These are phyloP conservation scores for Aeoliscus strigatus DNA, from an alignment of 2,797 vertebrate genomes.

Conservation along the genomic window DNA sequence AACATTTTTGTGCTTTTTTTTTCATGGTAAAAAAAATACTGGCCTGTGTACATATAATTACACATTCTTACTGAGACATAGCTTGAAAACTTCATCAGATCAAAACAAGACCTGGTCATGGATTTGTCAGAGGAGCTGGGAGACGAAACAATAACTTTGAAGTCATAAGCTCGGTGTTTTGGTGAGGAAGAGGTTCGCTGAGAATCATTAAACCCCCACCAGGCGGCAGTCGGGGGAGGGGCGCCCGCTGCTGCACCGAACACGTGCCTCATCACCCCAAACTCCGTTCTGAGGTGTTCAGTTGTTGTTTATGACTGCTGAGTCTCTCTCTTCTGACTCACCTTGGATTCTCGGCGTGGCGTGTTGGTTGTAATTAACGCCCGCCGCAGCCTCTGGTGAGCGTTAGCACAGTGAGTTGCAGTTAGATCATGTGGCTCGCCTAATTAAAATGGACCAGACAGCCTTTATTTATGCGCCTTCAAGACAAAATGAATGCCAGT, in stretches of 20 bases:
- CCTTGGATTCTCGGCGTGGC: constrained; percentile 49
- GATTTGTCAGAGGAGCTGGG: too few species aligned
- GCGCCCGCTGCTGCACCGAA: constrained; percentile 43
- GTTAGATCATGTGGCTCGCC: constrained; percentile 54
- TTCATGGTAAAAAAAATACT: too few species aligned
- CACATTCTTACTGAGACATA: too few species aligned
- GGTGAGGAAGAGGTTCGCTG: too few species aligned
- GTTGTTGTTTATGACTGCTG: constrained; percentile 36
- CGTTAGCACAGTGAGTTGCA: constrained; percentile 42
- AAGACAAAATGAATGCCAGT: constrained; percentile 61
- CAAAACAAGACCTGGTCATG: too few species aligned
- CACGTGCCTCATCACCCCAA: constrained; percentile 50
- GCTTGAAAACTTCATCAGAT: too few species aligned
- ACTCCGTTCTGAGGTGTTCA: constrained; percentile 47
- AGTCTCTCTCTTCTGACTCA: constrained; percentile 43
- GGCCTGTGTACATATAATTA: too few species aligned
- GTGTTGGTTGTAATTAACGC: constrained; percentile 61
- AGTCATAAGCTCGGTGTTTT: too few species aligned
- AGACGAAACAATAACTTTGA: too few species aligned
- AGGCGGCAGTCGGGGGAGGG: constrained; percentile 23
- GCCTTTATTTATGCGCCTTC: constrained; percentile 64
- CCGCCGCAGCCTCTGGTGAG: constrained; percentile 59
- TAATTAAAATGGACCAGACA: constrained; percentile 70
- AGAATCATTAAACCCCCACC: too few species aligned
- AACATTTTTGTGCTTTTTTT: too few species aligned